Evolutionary conservation across 1,140 invertebrate genomes (phyloP).

Genomic region (Lepidostoma basale): DNA sequence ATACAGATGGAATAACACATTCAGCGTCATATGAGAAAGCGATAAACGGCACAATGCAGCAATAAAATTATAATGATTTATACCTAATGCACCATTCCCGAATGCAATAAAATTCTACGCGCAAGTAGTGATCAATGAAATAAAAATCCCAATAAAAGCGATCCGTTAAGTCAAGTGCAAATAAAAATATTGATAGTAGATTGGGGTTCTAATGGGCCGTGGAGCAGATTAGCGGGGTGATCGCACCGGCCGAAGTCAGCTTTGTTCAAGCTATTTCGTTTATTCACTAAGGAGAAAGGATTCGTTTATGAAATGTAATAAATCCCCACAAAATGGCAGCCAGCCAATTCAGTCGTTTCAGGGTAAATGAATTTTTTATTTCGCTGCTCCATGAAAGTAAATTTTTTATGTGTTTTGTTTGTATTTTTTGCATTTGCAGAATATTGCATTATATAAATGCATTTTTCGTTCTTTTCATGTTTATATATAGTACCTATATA

Average conservation of each 20-base stretch:
- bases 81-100: constrained; percentile 17
- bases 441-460: too few species aligned
- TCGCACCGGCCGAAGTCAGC: neutral
- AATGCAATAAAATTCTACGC: constrained; percentile 23
- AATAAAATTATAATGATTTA: constrained; percentile 40
- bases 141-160: constrained; percentile 29
- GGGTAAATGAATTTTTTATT: too few species aligned
- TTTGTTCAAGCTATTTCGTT: neutral
- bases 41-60: constrained; percentile 27
- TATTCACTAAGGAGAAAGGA: too few species aligned
- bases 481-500: too few species aligned
- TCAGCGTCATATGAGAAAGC: constrained; percentile 23
- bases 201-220: constrained; percentile 11
- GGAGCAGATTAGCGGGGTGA: neutral
- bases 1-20: neutral
- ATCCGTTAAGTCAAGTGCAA: constrained; percentile 23
- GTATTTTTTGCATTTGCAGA: too few species aligned
- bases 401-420: too few species aligned
- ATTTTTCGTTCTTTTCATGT: too few species aligned
- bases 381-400: too few species aligned
- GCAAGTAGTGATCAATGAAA: constrained; percentile 31
- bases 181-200: constrained; percentile 33
- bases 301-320: too few species aligned
- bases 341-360: too few species aligned
- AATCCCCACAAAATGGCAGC: too few species aligned